Base-by-base conservation (phyloP, 2,113 vertebrate genomes). In the Struthio camelus region DNA sequence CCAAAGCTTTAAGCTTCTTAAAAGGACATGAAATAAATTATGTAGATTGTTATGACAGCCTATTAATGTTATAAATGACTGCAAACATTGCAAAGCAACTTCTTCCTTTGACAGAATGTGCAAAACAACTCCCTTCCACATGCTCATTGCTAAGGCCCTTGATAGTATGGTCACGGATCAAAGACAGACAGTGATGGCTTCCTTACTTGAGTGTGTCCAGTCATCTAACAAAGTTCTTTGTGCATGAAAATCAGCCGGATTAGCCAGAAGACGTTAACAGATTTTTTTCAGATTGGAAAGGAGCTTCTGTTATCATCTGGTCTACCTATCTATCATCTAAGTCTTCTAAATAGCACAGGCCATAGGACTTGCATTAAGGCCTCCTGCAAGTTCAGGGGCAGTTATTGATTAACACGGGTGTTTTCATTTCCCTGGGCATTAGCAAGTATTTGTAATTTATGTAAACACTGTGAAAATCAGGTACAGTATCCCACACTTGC, bases 91-190 rank as follows among this genome's bases (percentile, higher is more conserved):
- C 28, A 72, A 67, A 72, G 25, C n/a, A 48, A 11, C 1, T 1
- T 64, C 40, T 87, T 15, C 34, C 13, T 85, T 56, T 65, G 48
- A 69, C 44, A 1, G 2, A 69, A 78, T 86, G 23, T 44, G 28
- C 75, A 62, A 0, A 2, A 65, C 16, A 80, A 19, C 12, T 80
- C n/a, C 7, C 11, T 66, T 10, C 2, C 22, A 44, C 0, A 0
- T 15, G 9, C 53, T 89, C 58, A 3, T 2, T 73, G 50, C 27
- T 58, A 9, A n/a, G 14, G 14, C 28, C 28, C 67, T 24, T 70
- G 48, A 16, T 69, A 34, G 10, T 65, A 36, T 59, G 56, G 78
- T 65, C 48, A 42, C 14, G 50, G 46, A 34, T 11, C 67, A 62
- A 73, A 44, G 40, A 28, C 44, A 48, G 11, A 8, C 2, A 2